A percentile compares a stretch with the other conserved stretches of the same genome.
These are phyloP conservation scores for Triplophysa dalaica DNA, from an alignment of 2,113 vertebrate genomes.

Conservation along the genomic window DNA sequence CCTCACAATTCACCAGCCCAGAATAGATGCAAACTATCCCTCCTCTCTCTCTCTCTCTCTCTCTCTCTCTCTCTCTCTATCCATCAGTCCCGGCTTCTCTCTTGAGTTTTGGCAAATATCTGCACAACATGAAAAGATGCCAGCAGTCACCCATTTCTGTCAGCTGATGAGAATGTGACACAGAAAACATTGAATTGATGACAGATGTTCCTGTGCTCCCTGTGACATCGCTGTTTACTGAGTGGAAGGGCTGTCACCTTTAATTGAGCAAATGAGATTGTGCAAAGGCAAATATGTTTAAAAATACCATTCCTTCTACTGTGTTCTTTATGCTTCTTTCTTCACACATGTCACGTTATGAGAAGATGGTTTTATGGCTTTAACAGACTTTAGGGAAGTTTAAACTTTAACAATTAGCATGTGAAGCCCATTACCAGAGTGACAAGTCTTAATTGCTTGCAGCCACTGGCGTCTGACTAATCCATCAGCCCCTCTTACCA, in stretches of 20 bases:
- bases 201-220: slow-evolving; percentile 37
- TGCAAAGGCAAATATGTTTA: slow-evolving; percentile 37
- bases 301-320: slow-evolving; percentile 8
- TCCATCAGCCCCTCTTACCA: slow-evolving; percentile 8
- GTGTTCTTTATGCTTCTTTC: neutral
- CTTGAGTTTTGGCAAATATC: slow-evolving; percentile 36
- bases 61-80: neutral
- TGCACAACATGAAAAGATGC: slow-evolving; percentile 45
- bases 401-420: slow-evolving; percentile 30
- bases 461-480: slow-evolving; percentile 1
- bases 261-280: slow-evolving; percentile 50
- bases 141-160: slow-evolving; percentile 46
- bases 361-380: slow-evolving; percentile 14
- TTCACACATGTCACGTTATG: slow-evolving; percentile 10
- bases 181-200: slow-evolving; percentile 39
- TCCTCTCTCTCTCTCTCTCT: slow-evolving; percentile 4
- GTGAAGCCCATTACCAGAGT: slow-evolving; percentile 1
- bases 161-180: slow-evolving; percentile 32
- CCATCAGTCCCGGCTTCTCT: slow-evolving; percentile 30
- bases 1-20: slow-evolving; percentile 22
- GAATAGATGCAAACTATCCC: slow-evolving; percentile 35
- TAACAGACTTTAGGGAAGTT: slow-evolving; percentile 22
- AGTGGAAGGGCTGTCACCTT: slow-evolving; percentile 39
- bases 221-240: slow-evolving; percentile 35
- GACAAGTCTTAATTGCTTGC: slow-evolving; percentile 4